Percentiles rank a stretch among this genome's conserved stretches.
Evolutionary conservation across 2,888 invertebrate species (phyloP).

Genomic region (Ceriagrion tenellum): DNA sequence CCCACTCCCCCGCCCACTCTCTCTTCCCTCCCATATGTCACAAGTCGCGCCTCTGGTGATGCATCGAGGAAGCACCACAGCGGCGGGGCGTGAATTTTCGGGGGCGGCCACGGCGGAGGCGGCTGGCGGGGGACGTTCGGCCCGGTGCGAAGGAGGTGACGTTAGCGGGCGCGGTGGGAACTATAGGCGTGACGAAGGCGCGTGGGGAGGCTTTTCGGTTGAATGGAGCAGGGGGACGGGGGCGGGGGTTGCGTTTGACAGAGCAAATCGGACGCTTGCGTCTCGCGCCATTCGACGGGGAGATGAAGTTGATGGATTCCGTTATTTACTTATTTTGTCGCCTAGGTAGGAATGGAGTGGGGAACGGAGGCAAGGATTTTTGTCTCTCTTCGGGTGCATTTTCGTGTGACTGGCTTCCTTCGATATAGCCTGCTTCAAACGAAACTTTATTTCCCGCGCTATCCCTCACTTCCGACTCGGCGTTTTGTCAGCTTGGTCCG

Average conservation of each 20-base stretch:
- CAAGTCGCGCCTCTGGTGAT: background rate
- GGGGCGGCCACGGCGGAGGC: background rate
- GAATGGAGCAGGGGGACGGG: background rate
- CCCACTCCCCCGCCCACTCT: no score
- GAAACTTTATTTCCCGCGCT: no score
- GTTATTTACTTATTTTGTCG: background rate
- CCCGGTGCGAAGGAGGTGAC: background rate
- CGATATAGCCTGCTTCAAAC: no score
- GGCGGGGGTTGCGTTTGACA: background rate
- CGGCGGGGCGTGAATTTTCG: background rate
- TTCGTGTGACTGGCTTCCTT: background rate
- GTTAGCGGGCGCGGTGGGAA: background rate
- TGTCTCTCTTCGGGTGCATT: background rate
- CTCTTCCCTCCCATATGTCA: background rate
- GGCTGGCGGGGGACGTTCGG: background rate
- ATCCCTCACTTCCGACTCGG: no score
- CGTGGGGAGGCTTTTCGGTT: background rate
- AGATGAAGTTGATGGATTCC: slow-evolving; percentile 2
- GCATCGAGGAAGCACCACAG: background rate
- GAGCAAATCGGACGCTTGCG: background rate
- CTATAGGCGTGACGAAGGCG: background rate
- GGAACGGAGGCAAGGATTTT: background rate
- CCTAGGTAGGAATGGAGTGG: background rate
- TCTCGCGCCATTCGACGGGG: no score
- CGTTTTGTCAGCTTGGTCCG: no score